These are phyloP conservation scores for Pontoporia blainvillei DNA, from an alignment of 2,113 vertebrate genomes.

Conservation along the genomic window DNA sequence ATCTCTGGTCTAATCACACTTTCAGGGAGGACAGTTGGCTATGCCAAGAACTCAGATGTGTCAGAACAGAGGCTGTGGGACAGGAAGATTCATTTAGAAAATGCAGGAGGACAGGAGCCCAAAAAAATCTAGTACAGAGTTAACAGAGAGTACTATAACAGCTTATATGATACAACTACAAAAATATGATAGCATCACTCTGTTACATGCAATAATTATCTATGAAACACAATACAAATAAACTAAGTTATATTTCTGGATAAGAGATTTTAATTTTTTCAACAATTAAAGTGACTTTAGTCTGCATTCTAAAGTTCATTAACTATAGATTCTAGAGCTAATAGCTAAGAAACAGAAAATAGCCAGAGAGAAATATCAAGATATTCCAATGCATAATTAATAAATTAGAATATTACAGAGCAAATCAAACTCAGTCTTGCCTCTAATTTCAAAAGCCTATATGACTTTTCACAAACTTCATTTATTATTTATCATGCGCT, in stretches of 20 bases:
- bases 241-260: neutral
- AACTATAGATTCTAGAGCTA: neutral
- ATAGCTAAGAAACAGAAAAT: conserved; percentile 30
- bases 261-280: neutral
- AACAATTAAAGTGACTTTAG: conserved; percentile 16
- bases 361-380: conserved; percentile 25
- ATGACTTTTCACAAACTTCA: neutral
- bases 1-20: neutral
- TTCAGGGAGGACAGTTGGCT: neutral
- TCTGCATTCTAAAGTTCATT: neutral
- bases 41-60: neutral
- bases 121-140: neutral
- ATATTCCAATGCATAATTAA: neutral
- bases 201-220: neutral
- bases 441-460: conserved; percentile 29
- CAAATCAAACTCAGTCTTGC: neutral
- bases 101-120: neutral
- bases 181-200: neutral
- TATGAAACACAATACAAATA: neutral
- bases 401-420: neutral
- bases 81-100: neutral
- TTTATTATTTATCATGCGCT: neutral
- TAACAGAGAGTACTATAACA: neutral
- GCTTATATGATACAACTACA: neutral
- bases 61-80: neutral